Conservation (phyloP, 1,140 invertebrate species). For the Rhopalosiphum maidis region DNA sequence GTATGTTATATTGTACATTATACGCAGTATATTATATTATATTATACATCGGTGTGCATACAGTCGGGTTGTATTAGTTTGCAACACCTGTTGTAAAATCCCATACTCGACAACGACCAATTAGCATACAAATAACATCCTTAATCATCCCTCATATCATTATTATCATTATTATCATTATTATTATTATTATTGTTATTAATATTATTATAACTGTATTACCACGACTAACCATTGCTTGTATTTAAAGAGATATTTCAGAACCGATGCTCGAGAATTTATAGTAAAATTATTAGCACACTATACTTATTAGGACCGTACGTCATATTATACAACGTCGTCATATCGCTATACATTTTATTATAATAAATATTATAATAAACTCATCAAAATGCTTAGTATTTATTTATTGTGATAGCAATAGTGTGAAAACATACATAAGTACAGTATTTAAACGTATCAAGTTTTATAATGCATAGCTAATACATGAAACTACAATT, state of each 20-base stretch:
- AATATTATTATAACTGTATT: background rate
- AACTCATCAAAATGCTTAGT: background rate
- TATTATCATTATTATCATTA: background rate
- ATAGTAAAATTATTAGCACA: background rate
- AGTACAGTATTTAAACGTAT: too few relatives aligned
- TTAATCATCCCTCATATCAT: background rate
- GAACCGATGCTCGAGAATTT: background rate
- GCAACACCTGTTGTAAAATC: constrained; percentile 24
- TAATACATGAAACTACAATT: background rate
- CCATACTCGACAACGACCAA: constrained; percentile 16
- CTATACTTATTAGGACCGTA: background rate
- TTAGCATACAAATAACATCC: constrained; percentile 46
- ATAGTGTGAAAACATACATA: background rate
- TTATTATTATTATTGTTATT: background rate
- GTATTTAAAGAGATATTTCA: background rate
- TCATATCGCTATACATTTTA: too few relatives aligned
- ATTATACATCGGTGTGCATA: background rate
- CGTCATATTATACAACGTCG: background rate
- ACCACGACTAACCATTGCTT: background rate
- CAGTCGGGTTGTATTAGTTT: background rate
- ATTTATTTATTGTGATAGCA: background rate
- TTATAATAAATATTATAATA: background rate
- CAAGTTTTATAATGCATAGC: background rate
- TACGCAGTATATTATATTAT: background rate
- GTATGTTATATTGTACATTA: background rate